These are phyloP conservation scores for Epizoanthus stellaris DNA, from an alignment of 92 coral and sea anemone genomes.

Conservation along the genomic window DNA sequence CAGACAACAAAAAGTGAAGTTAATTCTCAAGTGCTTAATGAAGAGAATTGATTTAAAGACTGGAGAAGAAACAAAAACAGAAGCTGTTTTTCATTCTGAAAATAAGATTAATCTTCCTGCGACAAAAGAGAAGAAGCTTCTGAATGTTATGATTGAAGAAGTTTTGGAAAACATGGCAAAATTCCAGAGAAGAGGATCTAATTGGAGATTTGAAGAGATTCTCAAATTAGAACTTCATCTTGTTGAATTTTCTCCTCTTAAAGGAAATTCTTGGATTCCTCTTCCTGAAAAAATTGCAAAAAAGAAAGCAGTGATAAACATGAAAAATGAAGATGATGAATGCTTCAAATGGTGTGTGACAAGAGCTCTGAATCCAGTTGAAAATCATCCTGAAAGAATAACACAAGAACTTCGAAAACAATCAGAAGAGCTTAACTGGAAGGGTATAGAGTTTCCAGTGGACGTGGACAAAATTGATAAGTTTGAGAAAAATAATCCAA, in stretches of 20 bases:
- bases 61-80: background rate
- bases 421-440: constrained; percentile 49
- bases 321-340: constrained; percentile 51
- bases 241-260: constrained; percentile 22
- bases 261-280: constrained; percentile 15
- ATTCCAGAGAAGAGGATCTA: constrained; percentile 32
- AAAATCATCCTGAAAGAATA: constrained; percentile 35
- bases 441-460: constrained; percentile 40
- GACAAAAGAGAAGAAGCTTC: constrained; percentile 20
- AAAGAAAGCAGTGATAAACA: constrained; percentile 58
- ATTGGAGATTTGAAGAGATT: constrained; percentile 43
- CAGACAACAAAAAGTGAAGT: background rate
- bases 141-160: background rate
- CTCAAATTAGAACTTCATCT: constrained; percentile 31
- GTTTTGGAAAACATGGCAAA: constrained; percentile 28
- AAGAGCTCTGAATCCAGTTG: constrained; percentile 37
- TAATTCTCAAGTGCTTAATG: constrained; percentile 29
- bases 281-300: constrained; percentile 22
- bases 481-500: constrained; percentile 50
- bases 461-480: constrained; percentile 16
- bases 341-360: constrained; percentile 62
- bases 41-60: constrained; percentile 9
- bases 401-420: constrained; percentile 37
- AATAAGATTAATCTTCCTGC: background rate
- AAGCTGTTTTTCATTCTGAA: constrained; percentile 12